Percentiles rank a stretch among this genome's conserved stretches.
Evolutionary conservation across 2,888 invertebrate species (phyloP).

Genomic region (Cataglyphis livida): DNA sequence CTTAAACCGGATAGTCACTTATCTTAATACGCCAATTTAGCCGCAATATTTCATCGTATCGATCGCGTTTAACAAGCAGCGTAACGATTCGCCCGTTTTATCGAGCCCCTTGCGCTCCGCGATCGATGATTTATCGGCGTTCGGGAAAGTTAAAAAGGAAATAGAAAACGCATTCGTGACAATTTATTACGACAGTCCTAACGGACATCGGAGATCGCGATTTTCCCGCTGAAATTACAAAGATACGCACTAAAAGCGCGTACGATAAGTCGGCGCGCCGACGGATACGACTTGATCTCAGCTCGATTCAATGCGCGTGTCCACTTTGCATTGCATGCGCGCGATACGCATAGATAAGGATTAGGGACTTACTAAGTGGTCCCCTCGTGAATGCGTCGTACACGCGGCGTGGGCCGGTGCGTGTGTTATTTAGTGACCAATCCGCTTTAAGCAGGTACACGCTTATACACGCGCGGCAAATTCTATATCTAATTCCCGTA

Average conservation of each 20-base stretch:
- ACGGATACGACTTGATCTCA: constrained; percentile 68
- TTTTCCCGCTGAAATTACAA: constrained; percentile 47
- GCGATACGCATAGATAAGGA: constrained; percentile 83
- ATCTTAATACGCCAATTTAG: constrained; percentile 49
- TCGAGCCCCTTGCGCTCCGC: constrained; percentile 6
- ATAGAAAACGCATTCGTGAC: not conserved
- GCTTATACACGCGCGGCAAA: constrained; percentile 61
- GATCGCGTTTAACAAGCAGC: constrained; percentile 27
- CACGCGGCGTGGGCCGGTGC: constrained; percentile 65
- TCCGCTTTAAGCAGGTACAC: constrained; percentile 55
- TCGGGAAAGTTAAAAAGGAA: constrained; percentile 15
- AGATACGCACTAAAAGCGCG: constrained; percentile 48
- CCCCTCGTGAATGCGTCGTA: constrained; percentile 52
- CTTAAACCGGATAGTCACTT: constrained; percentile 32
- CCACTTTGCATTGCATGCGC: constrained; percentile 80
- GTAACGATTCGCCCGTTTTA: constrained; percentile 25
- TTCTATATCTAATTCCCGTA: constrained; percentile 78
- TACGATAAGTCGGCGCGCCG: constrained; percentile 61
- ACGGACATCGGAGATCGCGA: constrained; percentile 22
- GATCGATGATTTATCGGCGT: constrained; percentile 25
- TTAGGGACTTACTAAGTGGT: constrained; percentile 80
- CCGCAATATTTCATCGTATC: constrained; percentile 43
- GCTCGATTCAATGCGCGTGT: constrained; percentile 75
- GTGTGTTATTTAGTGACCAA: constrained; percentile 65
- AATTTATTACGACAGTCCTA: not conserved